These are phyloP conservation scores for Siniperca chuatsi DNA, from an alignment of 2,113 vertebrate genomes.

Conservation along the genomic window DNA sequence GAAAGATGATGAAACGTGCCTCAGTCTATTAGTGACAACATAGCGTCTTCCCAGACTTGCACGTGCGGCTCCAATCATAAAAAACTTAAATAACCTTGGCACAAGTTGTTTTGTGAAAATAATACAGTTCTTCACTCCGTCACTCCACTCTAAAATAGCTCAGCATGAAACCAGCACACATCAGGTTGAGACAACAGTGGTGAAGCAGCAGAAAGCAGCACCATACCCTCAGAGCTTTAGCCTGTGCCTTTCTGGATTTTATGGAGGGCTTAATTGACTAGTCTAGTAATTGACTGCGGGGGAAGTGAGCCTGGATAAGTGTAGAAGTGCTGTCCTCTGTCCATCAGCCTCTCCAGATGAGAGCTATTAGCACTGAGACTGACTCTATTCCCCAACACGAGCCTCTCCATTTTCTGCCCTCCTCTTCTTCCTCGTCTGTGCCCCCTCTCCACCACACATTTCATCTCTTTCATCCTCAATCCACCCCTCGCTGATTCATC, in stretches of 20 bases:
- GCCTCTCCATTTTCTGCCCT: slow-evolving; percentile 56
- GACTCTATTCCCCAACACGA: slow-evolving; percentile 54
- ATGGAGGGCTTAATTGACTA: slow-evolving; percentile 82
- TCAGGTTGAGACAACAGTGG: slow-evolving; percentile 45
- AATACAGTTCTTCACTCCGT: slow-evolving; percentile 1
- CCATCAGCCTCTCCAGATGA: slow-evolving; percentile 82
- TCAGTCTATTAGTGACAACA: background rate
- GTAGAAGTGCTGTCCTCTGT: slow-evolving; percentile 78
- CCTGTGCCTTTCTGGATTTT: slow-evolving; percentile 31
- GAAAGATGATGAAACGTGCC: background rate
- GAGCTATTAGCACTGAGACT: slow-evolving; percentile 73
- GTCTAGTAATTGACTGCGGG: slow-evolving; percentile 78
- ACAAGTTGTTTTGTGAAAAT: slow-evolving; percentile 42
- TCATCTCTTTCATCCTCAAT: slow-evolving; percentile 46
- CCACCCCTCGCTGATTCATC: slow-evolving; percentile 46
- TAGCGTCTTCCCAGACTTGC: background rate
- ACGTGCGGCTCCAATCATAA: slow-evolving; percentile 15
- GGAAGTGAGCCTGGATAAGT: slow-evolving; percentile 73
- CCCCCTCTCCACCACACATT: slow-evolving; percentile 44
- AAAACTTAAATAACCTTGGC: slow-evolving; percentile 28
- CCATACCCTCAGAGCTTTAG: slow-evolving; percentile 38
- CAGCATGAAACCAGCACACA: slow-evolving; percentile 15
- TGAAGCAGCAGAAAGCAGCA: slow-evolving; percentile 26
- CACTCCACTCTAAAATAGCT: slow-evolving; percentile 17
- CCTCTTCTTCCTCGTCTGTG: slow-evolving; percentile 40